A percentile compares a stretch with the other conserved stretches of the same genome.
phyloP scores from a whole-genome alignment of 2,113 vertebrate species.

The Scopus umbretta region DNA sequence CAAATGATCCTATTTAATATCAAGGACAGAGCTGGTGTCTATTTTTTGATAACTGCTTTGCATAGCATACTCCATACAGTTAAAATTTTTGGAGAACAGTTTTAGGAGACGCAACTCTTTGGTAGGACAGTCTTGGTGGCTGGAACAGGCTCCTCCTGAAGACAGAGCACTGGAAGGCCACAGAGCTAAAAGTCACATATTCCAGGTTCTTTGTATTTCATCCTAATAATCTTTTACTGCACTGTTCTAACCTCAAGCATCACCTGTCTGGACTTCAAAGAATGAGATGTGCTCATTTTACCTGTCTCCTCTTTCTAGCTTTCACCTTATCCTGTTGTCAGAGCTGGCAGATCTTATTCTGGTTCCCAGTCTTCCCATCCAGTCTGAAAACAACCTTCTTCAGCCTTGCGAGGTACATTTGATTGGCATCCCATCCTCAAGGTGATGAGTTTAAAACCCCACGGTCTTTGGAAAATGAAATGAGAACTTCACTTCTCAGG shows the following conservation, averaged over 20 bases:
- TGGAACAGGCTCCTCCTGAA: neutral
- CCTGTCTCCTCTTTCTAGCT: neutral
- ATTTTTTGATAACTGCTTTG: conserved; percentile 66
- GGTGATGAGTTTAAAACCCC: neutral
- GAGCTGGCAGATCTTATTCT: neutral
- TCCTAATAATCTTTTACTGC: neutral
- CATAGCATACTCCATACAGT: conserved; percentile 33
- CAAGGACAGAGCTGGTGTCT: conserved; percentile 60
- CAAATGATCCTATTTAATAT: conserved; percentile 57
- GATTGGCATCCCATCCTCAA: neutral
- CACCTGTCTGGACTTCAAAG: neutral
- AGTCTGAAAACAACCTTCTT: neutral
- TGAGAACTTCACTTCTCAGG: neutral
- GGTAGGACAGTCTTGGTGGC: neutral
- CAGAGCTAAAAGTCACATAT: neutral
- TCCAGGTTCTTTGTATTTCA: neutral
- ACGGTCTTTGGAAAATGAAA: neutral
- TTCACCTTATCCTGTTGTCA: neutral
- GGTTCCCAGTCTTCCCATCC: neutral
- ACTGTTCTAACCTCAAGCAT: neutral
- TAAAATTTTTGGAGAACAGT: neutral
- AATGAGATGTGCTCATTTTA: neutral
- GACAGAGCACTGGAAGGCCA: neutral
- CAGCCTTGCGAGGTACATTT: neutral
- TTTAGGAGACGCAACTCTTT: neutral